These are phyloP conservation scores for Steinernema carpocapsae DNA, from an alignment of 2,888 invertebrate species.

Conservation along the genomic window DNA sequence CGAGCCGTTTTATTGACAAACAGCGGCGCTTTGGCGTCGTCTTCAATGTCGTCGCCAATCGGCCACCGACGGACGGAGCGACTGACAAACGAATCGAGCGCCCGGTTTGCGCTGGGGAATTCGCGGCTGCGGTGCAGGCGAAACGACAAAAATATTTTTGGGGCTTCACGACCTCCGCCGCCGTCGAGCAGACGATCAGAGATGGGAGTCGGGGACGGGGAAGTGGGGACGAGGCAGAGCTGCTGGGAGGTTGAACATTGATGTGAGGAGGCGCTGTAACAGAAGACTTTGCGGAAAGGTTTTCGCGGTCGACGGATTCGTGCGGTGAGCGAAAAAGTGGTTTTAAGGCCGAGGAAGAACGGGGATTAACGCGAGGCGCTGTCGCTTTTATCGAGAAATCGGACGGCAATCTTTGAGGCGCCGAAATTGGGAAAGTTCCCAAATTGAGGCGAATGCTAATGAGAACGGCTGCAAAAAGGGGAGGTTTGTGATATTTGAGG, in stretches of 20 bases:
- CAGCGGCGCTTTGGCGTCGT: too few species aligned
- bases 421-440: not conserved
- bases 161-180: conserved; percentile 32
- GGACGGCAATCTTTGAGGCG: conserved; percentile 6
- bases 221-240: conserved; percentile 21
- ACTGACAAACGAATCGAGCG: conserved; percentile 10
- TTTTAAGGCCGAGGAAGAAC: not conserved
- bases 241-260: conserved; percentile 12
- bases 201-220: not conserved
- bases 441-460: not conserved
- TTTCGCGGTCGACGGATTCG: not conserved
- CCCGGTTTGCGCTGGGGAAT: conserved; percentile 6
- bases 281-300: not conserved
- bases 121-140: conserved; percentile 10
- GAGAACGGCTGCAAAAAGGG: too few species aligned
- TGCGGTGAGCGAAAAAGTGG: too few species aligned
- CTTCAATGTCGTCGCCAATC: not conserved
- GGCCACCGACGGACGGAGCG: not conserved
- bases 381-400: not conserved
- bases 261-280: conserved; percentile 18
- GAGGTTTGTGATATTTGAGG: too few species aligned
- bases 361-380: conserved; percentile 1
- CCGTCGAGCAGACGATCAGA: conserved; percentile 20
- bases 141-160: conserved; percentile 24
- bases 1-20: too few species aligned